A percentile compares a stretch with the other conserved stretches of the same genome.
Conservation (phyloP, 2,888 invertebrate species). For the Cryptocheilus praepositus region DNA sequence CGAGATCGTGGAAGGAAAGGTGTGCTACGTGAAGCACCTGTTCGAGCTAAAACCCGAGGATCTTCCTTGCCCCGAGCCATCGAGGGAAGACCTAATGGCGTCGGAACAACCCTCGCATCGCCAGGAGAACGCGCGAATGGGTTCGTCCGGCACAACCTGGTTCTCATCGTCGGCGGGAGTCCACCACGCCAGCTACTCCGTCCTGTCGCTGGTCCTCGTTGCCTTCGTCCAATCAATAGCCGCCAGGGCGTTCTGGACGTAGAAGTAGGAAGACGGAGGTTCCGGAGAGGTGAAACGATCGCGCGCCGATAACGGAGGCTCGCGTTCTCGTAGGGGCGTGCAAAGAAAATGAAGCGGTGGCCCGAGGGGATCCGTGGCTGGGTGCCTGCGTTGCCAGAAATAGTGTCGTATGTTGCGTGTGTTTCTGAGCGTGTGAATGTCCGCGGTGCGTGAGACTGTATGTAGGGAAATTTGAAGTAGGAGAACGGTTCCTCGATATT, state of each 20-base stretch:
- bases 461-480: too few species aligned
- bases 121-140: slow-evolving; percentile 63
- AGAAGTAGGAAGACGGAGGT: slow-evolving; percentile 50
- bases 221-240: slow-evolving; percentile 23
- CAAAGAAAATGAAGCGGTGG: background rate
- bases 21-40: slow-evolving; percentile 62
- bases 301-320: too few species aligned
- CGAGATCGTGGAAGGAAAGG: slow-evolving; percentile 63
- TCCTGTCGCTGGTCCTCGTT: slow-evolving; percentile 47
- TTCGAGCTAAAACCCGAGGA: slow-evolving; percentile 67
- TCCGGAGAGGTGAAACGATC: slow-evolving; percentile 11
- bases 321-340: background rate
- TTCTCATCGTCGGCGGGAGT: slow-evolving; percentile 57
- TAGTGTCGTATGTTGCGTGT: background rate
- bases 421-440: background rate
- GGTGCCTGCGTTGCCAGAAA: background rate
- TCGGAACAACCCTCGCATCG: slow-evolving; percentile 71
- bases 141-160: slow-evolving; percentile 63
- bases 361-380: background rate
- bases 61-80: slow-evolving; percentile 67
- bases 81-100: slow-evolving; percentile 71
- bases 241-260: slow-evolving; percentile 61
- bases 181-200: slow-evolving; percentile 38
- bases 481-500: too few species aligned
- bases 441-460: slow-evolving; percentile 1